phyloP scores from a whole-genome alignment of 2,113 vertebrate species.

The Mola mola region DNA sequence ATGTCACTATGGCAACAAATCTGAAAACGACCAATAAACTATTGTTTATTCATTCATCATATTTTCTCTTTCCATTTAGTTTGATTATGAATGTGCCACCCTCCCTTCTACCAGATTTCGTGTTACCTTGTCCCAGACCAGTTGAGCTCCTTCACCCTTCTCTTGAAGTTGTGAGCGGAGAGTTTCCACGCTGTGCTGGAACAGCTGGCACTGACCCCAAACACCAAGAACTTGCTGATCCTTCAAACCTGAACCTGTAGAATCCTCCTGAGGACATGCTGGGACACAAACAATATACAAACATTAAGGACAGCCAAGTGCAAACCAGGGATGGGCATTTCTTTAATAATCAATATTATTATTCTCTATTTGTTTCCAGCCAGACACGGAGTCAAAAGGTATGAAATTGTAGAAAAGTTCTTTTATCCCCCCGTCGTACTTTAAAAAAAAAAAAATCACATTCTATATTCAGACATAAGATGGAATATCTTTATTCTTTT shows the following conservation, averaged over 20 bases:
- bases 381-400: too few relatives aligned
- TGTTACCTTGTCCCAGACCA: conserved; percentile 97
- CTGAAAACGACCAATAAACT: too few relatives aligned
- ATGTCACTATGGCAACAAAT: too few relatives aligned
- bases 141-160: conserved; percentile 91
- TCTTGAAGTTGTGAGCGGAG: conserved; percentile 87
- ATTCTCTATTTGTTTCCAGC: too few relatives aligned
- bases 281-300: conserved; percentile 36
- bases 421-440: too few relatives aligned
- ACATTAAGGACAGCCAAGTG: not conserved
- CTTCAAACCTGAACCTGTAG: conserved; percentile 82
- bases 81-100: too few relatives aligned
- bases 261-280: conserved; percentile 81
- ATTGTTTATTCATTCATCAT: not conserved
- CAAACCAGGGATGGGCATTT: not conserved
- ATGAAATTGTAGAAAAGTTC: too few relatives aligned
- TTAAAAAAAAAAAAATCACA: too few relatives aligned
- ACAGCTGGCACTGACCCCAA: conserved; percentile 88
- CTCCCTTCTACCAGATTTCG: not conserved
- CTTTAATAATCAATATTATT: too few relatives aligned
- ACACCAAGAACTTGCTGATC: conserved; percentile 95
- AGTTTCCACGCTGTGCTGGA: conserved; percentile 90
- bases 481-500: too few relatives aligned
- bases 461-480: too few relatives aligned
- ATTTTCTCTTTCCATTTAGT: not conserved